These are phyloP conservation scores for Plebejus melissa DNA, from an alignment of 2,888 invertebrate genomes.

Conservation along the genomic window DNA sequence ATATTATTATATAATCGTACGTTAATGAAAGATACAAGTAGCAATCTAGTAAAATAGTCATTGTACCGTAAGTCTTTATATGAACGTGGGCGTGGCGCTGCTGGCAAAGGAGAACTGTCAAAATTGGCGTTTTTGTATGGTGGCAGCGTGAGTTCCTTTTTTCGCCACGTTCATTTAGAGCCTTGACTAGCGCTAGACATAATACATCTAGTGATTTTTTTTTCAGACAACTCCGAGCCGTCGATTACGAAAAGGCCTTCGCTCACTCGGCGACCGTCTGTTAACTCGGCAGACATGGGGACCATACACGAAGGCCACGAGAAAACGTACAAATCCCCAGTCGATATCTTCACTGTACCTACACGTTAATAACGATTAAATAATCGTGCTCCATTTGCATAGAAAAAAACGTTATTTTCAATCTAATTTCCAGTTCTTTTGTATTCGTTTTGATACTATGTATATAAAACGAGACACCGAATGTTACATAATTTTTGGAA, in stretches of 20 bases:
- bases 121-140: too few relatives aligned
- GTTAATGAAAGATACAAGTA: too few relatives aligned
- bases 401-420: not conserved
- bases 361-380: conserved; percentile 40
- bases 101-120: too few relatives aligned
- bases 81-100: too few relatives aligned
- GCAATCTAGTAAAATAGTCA: too few relatives aligned
- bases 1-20: too few relatives aligned
- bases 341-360: conserved; percentile 55
- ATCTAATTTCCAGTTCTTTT: too few relatives aligned
- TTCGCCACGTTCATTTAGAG: too few relatives aligned
- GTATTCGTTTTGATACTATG: not conserved
- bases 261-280: conserved; percentile 55
- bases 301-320: conserved; percentile 66
- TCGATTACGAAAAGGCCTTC: conserved; percentile 53
- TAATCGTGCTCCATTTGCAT: not conserved
- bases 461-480: not conserved
- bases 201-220: not conserved
- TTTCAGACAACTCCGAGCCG: conserved; percentile 32
- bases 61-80: too few relatives aligned
- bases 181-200: too few relatives aligned
- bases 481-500: too few relatives aligned
- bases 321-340: conserved; percentile 52
- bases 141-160: too few relatives aligned
- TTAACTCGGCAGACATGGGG: conserved; percentile 64